These are phyloP conservation scores for Rhysida immarginata DNA, from an alignment of 1,140 invertebrate genomes.

Conservation along the genomic window DNA sequence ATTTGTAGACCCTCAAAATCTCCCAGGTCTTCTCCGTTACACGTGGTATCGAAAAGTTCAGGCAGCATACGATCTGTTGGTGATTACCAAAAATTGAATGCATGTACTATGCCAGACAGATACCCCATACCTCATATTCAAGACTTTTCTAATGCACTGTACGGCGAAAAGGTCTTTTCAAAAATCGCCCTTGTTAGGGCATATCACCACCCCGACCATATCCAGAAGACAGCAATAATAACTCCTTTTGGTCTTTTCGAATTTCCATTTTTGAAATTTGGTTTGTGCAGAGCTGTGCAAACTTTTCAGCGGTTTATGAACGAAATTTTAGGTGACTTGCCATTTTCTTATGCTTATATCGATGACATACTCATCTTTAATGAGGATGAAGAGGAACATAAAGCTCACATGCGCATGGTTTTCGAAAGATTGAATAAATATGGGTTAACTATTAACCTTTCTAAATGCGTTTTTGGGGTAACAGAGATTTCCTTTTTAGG, in stretches of 20 bases:
- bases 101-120: too few relatives aligned
- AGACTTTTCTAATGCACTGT: too few relatives aligned
- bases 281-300: constrained; percentile 23
- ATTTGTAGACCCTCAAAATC: too few relatives aligned
- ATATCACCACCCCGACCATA: not conserved
- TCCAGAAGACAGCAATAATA: constrained; percentile 17
- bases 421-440: too few relatives aligned
- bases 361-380: not conserved
- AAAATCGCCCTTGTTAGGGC: constrained; percentile 13
- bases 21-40: too few relatives aligned
- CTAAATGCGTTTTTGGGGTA: constrained; percentile 1
- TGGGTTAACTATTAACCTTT: too few relatives aligned
- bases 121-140: too few relatives aligned
- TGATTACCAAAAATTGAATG: too few relatives aligned
- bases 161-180: too few relatives aligned
- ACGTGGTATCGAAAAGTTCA: too few relatives aligned
- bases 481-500: constrained; percentile 9
- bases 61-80: too few relatives aligned
- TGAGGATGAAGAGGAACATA: constrained; percentile 1
- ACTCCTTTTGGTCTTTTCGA: constrained; percentile 22
- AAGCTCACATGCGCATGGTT: too few relatives aligned
- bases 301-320: constrained; percentile 16
- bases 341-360: constrained; percentile 7
- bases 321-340: constrained; percentile 8
- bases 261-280: constrained; percentile 22